Base-by-base conservation (phyloP, 2,888 invertebrate species). In the Melieria picta region DNA sequence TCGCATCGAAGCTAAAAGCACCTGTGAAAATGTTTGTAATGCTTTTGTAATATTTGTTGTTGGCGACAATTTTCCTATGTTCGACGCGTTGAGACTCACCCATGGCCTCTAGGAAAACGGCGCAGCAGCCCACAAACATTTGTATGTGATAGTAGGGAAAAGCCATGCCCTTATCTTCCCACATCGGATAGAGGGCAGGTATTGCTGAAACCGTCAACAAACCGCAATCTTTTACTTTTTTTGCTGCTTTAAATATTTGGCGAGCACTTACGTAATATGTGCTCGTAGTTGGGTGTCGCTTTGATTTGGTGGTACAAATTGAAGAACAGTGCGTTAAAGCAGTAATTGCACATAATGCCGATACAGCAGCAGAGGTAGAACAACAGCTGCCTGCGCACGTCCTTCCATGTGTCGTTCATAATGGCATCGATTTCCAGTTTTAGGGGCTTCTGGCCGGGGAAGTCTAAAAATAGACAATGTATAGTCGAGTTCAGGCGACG, bases 1-100 rank as follows among this genome's bases (percentile, higher is more conserved):
- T 70, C 13, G 80, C 81, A 74, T 84, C 84, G 55, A 85, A 84
- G 73, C 81, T 78, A 2, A 81, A 47, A 7, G 83, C 81, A 71
- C 78, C 84, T 84, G 58, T 10, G 30, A 56, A 7, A 2, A 50
- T 50, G 2, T 30, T 30, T 30, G n/a, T 10, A 50, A 10, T 50
- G 10, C 3, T n/a, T 50, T 50, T 10, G 52, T 3, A 10, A 50
- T 11, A n/a, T 30, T 57, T 10, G 61, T 61, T 11, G 16, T 16
- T n/a, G n/a, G n/a, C 16, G 16, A 16, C 16, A 16, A 16, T 16
- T 16, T 30, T 30, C 30, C 2, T 30, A 30, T 30, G 30, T 30
- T 30, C 30, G 30, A 30, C 3, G 2, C 30, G 30, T 30, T 13
- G 7, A 43, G 5, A 77, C 80, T 76, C 73, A 84, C 84, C 72